These are phyloP conservation scores for Zaprionus lachaisei DNA, from an alignment of 1,140 invertebrate genomes.

Conservation along the genomic window DNA sequence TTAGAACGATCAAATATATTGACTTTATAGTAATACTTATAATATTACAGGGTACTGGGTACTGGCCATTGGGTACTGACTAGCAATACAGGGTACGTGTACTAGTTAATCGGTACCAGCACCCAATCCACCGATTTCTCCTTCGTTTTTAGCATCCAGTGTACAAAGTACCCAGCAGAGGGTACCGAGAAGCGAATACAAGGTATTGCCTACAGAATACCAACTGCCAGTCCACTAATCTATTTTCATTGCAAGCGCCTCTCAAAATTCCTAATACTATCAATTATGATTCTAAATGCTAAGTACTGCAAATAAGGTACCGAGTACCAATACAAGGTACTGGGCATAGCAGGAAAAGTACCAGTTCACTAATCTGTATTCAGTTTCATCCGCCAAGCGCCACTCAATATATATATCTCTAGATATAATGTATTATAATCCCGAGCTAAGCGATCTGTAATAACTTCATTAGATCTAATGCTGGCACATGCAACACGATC, in stretches of 20 bases:
- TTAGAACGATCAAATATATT: too few species aligned
- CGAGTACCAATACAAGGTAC: not conserved
- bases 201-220: not conserved
- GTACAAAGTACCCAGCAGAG: not conserved
- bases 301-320: not conserved
- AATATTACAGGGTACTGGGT: too few species aligned
- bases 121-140: too few species aligned
- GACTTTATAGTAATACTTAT: too few species aligned
- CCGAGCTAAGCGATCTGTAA: slow-evolving; percentile 43
- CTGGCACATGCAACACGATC: slow-evolving; percentile 29
- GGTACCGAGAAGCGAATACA: not conserved
- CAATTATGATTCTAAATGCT: not conserved
- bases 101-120: not conserved
- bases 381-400: not conserved
- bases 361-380: not conserved
- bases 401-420: not conserved
- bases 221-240: not conserved
- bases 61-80: not conserved
- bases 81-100: not conserved
- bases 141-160: too few species aligned
- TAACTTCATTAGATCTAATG: slow-evolving; percentile 63
- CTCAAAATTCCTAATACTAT: not conserved
- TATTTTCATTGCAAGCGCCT: not conserved
- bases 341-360: not conserved
- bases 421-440: not conserved